Conservation (phyloP, 2,797 vertebrate species). For the Anniella stebbinsi region DNA sequence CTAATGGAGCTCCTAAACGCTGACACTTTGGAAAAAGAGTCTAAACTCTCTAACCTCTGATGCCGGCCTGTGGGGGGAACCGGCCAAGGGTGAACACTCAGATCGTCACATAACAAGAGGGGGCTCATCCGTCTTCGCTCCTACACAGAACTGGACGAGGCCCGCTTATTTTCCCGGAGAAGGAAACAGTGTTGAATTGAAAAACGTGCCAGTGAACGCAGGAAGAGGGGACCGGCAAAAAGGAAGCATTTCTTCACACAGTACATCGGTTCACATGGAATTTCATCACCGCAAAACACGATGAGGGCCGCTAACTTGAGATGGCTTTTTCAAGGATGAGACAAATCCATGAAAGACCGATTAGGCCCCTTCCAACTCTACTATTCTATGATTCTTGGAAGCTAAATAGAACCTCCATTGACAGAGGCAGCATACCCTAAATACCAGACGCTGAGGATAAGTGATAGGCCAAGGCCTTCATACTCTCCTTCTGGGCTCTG, state of each 20-base stretch:
- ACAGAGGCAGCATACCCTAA: background rate
- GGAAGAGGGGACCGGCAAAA: no score
- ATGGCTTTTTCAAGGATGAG: background rate
- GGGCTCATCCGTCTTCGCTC: conserved; percentile 64
- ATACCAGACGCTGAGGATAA: background rate
- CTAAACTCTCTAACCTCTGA: conserved; percentile 64
- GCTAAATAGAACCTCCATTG: background rate
- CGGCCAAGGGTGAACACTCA: conserved; percentile 67
- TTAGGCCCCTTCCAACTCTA: no score
- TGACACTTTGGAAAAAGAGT: conserved; percentile 56
- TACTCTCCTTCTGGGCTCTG: background rate
- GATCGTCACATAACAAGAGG: conserved; percentile 65
- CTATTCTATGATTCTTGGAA: no score
- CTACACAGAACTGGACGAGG: fast-evolving
- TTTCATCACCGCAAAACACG: background rate
- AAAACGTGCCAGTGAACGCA: background rate
- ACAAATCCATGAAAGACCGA: background rate
- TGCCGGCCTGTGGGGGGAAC: background rate
- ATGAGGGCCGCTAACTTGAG: background rate
- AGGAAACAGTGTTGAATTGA: background rate
- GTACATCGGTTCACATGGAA: background rate
- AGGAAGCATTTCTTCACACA: background rate
- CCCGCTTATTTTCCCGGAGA: background rate
- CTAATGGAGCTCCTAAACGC: conserved; percentile 62
- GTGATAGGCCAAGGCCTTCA: background rate